Evolutionary conservation across 1,140 invertebrate species (phyloP).

Genomic region (Drosophila miranda): DNA sequence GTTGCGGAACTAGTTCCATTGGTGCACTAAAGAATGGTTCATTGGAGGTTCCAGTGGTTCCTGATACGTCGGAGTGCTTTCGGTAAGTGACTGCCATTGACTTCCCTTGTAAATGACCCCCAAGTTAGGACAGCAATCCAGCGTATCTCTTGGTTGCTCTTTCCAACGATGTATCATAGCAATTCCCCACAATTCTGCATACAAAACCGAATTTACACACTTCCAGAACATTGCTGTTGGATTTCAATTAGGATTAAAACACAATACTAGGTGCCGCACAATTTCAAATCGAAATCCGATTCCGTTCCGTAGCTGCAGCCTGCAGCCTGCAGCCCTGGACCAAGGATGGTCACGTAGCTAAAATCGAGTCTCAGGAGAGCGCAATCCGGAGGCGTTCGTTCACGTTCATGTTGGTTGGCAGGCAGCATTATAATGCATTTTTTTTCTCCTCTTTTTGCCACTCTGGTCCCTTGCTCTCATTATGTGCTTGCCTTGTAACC

Average conservation of each 20-base stretch:
- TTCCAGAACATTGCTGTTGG: not conserved
- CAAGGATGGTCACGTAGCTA: slow-evolving; percentile 29
- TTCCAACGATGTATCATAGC: too few species aligned
- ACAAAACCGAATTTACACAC: too few species aligned
- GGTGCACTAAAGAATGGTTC: not conserved
- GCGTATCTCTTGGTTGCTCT: too few species aligned
- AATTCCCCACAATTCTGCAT: too few species aligned
- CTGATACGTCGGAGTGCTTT: too few species aligned
- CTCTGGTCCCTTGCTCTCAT: slow-evolving; percentile 40
- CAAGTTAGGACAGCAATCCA: too few species aligned
- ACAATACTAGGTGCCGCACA: not conserved
- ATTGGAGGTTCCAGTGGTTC: too few species aligned
- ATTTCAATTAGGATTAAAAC: too few species aligned
- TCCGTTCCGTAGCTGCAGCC: too few species aligned
- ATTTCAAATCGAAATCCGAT: not conserved
- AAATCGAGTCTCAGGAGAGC: slow-evolving; percentile 20
- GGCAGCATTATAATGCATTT: slow-evolving; percentile 57
- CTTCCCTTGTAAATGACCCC: too few species aligned
- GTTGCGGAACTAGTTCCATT: too few species aligned
- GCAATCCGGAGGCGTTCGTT: slow-evolving; percentile 20
- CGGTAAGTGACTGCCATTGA: too few species aligned
- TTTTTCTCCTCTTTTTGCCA: slow-evolving; percentile 21
- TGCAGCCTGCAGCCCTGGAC: slow-evolving; percentile 3
- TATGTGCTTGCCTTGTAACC: slow-evolving; percentile 37
- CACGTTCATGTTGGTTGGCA: slow-evolving; percentile 43